A percentile compares a stretch with the other conserved stretches of the same genome.
Evolutionary conservation across 2,113 vertebrate genomes (phyloP).

Genomic region (Ammodytes marinus): DNA sequence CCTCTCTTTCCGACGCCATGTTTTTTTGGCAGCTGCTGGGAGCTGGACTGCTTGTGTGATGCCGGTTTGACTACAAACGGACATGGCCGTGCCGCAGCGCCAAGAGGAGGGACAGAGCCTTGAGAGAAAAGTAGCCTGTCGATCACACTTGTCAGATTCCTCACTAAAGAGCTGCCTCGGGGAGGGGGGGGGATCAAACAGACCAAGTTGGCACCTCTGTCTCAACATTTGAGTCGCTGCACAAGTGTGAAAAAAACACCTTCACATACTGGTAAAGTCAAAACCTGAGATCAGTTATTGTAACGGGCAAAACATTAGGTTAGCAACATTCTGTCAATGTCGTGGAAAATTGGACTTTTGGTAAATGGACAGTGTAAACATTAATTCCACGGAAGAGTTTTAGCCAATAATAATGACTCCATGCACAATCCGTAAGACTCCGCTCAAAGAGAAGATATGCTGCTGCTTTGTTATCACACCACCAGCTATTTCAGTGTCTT

Average conservation of each 20-base stretch:
- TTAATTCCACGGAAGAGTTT: background rate
- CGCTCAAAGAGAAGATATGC: constrained; percentile 8
- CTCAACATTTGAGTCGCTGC: constrained; percentile 23
- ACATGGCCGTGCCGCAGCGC: background rate
- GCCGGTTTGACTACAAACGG: background rate
- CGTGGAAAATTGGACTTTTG: background rate
- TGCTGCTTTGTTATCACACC: background rate
- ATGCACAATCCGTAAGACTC: background rate
- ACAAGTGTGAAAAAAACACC: constrained; percentile 21
- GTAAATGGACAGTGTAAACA: background rate
- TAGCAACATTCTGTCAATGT: background rate
- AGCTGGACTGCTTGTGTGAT: constrained; percentile 1
- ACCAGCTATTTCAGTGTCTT: constrained; percentile 19
- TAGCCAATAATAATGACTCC: background rate
- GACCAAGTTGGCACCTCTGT: constrained; percentile 1
- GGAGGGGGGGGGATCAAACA: too few relatives aligned
- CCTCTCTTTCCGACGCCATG: background rate
- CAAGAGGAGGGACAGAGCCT: constrained; percentile 7
- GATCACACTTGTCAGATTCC: constrained; percentile 25
- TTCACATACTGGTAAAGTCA: background rate
- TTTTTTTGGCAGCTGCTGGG: constrained; percentile 32
- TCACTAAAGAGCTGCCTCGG: constrained; percentile 25
- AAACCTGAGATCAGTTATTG: background rate
- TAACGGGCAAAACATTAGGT: too few relatives aligned
- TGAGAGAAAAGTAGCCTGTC: constrained; percentile 13